These are phyloP conservation scores for Mystacides longicornis DNA, from an alignment of 2,888 invertebrate species.

Conservation along the genomic window DNA sequence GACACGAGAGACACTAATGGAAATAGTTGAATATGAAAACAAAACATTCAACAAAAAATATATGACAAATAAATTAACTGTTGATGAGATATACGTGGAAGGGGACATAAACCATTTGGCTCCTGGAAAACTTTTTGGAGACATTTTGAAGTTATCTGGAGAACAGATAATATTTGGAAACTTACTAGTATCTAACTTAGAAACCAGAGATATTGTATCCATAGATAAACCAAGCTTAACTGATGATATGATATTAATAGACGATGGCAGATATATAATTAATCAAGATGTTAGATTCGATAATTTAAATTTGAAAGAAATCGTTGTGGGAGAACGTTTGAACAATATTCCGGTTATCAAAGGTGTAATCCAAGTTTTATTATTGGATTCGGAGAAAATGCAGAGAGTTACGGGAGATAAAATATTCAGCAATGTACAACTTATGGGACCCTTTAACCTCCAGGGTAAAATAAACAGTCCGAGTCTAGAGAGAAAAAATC, in stretches of 20 bases:
- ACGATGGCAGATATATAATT: constrained; percentile 37
- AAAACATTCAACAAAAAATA: constrained; percentile 21
- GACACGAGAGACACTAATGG: constrained; percentile 21
- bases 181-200: constrained; percentile 4
- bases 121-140: constrained; percentile 38
- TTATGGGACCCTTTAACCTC: constrained; percentile 39
- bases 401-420: constrained; percentile 42
- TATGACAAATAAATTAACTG: constrained; percentile 31
- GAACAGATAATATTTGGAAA: constrained; percentile 39
- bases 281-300: constrained; percentile 41
- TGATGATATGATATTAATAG: constrained; percentile 35
- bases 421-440: constrained; percentile 37
- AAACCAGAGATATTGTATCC: constrained; percentile 9
- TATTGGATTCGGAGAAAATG: constrained; percentile 34
- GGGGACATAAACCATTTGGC: constrained; percentile 45
- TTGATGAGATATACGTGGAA: constrained; percentile 37
- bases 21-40: constrained; percentile 22
- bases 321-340: constrained; percentile 37
- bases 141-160: constrained; percentile 41
- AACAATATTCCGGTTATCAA: constrained; percentile 42
- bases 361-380: constrained; percentile 39
- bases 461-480: constrained; percentile 41
- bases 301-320: constrained; percentile 34
- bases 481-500: constrained; percentile 37
- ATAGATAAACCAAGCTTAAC: constrained; percentile 23